A percentile compares a stretch with the other conserved stretches of the same genome.
phyloP scores from a whole-genome alignment of 2,888 invertebrate genomes.

The Caenorhabditis uteleia region DNA sequence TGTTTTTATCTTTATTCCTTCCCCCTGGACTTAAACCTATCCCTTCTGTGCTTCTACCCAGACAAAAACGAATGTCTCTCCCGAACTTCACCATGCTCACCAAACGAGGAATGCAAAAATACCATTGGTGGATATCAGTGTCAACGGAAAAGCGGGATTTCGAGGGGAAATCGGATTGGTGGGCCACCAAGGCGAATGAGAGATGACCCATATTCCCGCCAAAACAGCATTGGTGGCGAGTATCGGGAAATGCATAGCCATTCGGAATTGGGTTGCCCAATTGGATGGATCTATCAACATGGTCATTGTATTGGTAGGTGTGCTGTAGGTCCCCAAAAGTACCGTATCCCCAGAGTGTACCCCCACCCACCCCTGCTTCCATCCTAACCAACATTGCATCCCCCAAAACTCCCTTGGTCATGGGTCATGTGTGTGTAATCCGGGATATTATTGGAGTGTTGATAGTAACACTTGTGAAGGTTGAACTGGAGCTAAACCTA shows the following conservation, averaged over 20 bases:
- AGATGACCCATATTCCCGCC: constrained; percentile 33
- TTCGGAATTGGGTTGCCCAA: constrained; percentile 29
- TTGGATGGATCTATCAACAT: constrained; percentile 25
- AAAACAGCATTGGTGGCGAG: constrained; percentile 8
- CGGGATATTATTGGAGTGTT: constrained; percentile 72
- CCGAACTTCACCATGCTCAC: constrained; percentile 24
- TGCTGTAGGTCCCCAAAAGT: no score
- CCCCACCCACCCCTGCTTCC: constrained; percentile 20
- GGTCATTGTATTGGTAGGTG: constrained; percentile 34
- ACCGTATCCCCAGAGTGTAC: constrained; percentile 30
- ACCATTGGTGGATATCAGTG: constrained; percentile 80
- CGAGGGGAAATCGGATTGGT: constrained; percentile 10
- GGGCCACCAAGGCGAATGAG: constrained; percentile 26
- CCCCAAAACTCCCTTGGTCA: constrained; percentile 79
- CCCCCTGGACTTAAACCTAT: constrained; percentile 3
- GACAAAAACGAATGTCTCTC: constrained; percentile 41
- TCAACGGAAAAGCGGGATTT: constrained; percentile 47
- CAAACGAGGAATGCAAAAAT: constrained; percentile 54
- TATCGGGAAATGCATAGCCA: not conserved
- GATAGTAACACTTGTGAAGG: constrained; percentile 50
- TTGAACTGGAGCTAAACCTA: constrained; percentile 9
- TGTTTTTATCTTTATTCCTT: constrained; percentile 18
- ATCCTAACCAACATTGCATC: constrained; percentile 45
- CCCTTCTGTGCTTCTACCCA: constrained; percentile 11
- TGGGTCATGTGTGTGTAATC: constrained; percentile 77